Evolutionary conservation across 2,113 vertebrate species (phyloP), one percentile per base, ranked within the genome.

Genomic region (Salvelinus fontinalis): DNA sequence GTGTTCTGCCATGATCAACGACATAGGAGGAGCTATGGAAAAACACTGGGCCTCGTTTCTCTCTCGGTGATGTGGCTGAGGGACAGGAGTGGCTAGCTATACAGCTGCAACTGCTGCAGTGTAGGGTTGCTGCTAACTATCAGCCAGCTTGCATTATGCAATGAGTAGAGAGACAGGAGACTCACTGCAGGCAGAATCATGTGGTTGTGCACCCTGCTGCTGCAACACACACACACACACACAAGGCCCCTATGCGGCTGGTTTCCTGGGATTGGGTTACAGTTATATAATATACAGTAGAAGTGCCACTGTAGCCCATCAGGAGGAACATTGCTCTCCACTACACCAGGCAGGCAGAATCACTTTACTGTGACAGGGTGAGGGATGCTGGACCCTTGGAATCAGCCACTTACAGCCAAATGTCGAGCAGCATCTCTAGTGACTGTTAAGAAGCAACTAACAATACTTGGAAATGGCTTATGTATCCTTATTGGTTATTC

Each of bases 121-220:
- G 64, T 67, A 18, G 64, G 73, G 64, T 67, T 75, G 44, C 73
- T 67, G 62, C 73, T 67, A 64, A 75, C 44, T 51, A n/a, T 66
- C 8, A 29, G 62, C 65, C 34, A 51, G 73, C 44, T 74, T 74
- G 73, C 59, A 74, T 74, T 74, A 74, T 31, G 39, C 59, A 26
- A 24, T 44, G 31, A 65, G 60, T 39, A 7, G 14, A 68, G 9
- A 22, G 59, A n/a, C 20, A 8, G 18, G 59, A 62, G 59, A 62
- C n/a, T 18, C 51, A 18, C 65, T n/a, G 14, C 67, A 34, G 67
- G 67, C 65, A 2, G 65, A 67, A 67, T 31, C 27, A 22, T 27
- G 27, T 44, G 39, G 39, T 44, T 44, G 39, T 67, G 65, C 26
- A 18, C 65, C 11, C 13, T 67, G 65, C 26, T 26, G 34, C 31